phyloP scores from a whole-genome alignment of 2,797 vertebrate species.

The Acanthornis magna region DNA sequence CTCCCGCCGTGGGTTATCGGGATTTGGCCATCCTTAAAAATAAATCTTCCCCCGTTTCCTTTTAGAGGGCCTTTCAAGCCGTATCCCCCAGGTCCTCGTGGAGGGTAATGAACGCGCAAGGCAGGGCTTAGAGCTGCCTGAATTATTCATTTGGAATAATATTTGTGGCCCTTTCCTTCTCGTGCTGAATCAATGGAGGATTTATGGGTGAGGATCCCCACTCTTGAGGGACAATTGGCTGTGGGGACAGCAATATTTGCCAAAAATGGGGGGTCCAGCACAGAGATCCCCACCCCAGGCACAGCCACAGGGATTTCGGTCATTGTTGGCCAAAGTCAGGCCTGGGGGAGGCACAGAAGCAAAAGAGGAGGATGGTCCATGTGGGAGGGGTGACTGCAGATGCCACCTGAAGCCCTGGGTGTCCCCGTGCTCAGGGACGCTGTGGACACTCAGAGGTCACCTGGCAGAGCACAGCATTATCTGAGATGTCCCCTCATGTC shows the following conservation, averaged over 20 bases:
- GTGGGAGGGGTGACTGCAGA: background rate
- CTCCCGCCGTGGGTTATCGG: background rate
- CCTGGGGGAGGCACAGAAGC: background rate
- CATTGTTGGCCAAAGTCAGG: background rate
- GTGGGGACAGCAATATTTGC: background rate
- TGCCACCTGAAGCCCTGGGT: rapidly evolving
- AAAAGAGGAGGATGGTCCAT: background rate
- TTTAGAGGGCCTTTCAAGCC: slow-evolving; percentile 39
- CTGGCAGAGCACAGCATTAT: rapidly evolving
- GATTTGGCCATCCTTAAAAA: slow-evolving; percentile 25
- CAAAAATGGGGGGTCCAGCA: rapidly evolving
- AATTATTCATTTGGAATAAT: slow-evolving; percentile 65
- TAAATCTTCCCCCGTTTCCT: slow-evolving; percentile 39
- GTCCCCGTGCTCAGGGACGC: rapidly evolving
- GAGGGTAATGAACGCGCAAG: slow-evolving; percentile 42
- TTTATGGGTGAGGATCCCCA: background rate
- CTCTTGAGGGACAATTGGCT: background rate
- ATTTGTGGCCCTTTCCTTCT: slow-evolving; percentile 58
- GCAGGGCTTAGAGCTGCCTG: slow-evolving; percentile 25
- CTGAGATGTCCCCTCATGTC: background rate
- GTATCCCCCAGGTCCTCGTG: slow-evolving; percentile 59
- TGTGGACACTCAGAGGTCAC: rapidly evolving
- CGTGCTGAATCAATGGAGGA: slow-evolving; percentile 35
- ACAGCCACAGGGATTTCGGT: rapidly evolving
- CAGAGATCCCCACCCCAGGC: background rate